These are phyloP conservation scores for Xestia rhomboidea DNA, from an alignment of 2,888 invertebrate genomes.

Conservation along the genomic window DNA sequence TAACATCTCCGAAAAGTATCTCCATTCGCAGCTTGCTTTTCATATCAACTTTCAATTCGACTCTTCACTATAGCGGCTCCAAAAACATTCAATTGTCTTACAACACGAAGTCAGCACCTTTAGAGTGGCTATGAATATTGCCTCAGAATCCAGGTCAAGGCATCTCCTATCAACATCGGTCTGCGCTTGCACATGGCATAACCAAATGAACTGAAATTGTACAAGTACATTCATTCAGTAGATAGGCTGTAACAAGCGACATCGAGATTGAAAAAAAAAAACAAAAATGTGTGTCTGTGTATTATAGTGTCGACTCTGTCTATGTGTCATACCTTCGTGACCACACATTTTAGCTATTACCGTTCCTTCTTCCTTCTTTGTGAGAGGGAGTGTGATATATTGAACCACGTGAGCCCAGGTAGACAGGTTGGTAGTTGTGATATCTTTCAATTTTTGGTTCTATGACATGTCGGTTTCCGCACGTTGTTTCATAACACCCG, in stretches of 20 bases:
- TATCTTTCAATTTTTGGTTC: too few species aligned
- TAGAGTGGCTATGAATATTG: conserved; percentile 8
- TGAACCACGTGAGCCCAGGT: background rate
- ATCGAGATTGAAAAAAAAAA: too few species aligned
- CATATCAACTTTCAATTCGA: background rate
- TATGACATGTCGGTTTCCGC: background rate
- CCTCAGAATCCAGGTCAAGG: conserved; percentile 39
- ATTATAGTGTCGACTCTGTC: too few species aligned
- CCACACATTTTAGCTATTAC: too few species aligned
- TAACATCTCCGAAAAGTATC: too few species aligned
- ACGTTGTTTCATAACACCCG: background rate
- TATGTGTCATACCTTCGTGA: too few species aligned
- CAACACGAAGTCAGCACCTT: conserved; percentile 22
- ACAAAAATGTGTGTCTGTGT: too few species aligned
- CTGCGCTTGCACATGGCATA: conserved; percentile 41
- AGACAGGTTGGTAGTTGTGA: background rate
- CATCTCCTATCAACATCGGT: conserved; percentile 22
- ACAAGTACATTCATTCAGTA: conserved; percentile 1
- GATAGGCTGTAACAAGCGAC: background rate
- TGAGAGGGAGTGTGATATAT: background rate
- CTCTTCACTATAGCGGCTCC: background rate
- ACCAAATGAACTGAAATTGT: conserved; percentile 38
- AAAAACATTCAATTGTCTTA: conserved; percentile 5
- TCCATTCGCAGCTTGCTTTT: too few species aligned
- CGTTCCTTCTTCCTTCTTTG: background rate